Conservation (phyloP, 2,888 invertebrate genomes). For the Drosophila neoperkinsi region DNA sequence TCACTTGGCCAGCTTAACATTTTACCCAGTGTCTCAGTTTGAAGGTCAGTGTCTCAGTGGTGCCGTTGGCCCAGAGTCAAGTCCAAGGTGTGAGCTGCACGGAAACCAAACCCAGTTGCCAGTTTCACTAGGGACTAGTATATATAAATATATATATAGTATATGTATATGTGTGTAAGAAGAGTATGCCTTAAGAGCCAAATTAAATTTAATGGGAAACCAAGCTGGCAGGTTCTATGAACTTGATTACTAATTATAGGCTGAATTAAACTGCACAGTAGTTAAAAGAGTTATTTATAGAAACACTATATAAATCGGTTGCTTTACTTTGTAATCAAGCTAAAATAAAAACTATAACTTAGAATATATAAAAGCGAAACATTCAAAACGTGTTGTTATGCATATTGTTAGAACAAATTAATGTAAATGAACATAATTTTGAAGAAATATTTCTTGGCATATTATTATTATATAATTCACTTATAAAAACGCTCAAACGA, state of each 20-base stretch:
- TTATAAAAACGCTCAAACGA: background rate
- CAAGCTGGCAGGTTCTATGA: background rate
- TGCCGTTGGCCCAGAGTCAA: conserved; percentile 46
- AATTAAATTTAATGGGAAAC: background rate
- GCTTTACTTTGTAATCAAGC: background rate
- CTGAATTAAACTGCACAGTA: background rate
- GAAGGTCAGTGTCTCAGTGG: conserved; percentile 58
- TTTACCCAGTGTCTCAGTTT: conserved; percentile 29
- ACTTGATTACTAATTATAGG: background rate
- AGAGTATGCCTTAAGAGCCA: background rate
- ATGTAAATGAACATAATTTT: background rate
- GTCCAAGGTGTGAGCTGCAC: conserved; percentile 20
- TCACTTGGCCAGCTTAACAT: conserved; percentile 25
- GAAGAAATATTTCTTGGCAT: background rate
- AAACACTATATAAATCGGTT: background rate
- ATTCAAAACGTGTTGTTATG: too few relatives aligned
- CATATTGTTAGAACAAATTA: background rate
- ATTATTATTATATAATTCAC: background rate
- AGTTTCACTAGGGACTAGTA: conserved; percentile 28
- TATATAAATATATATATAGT: too few relatives aligned
- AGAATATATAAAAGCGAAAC: background rate
- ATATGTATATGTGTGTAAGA: background rate
- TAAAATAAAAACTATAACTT: background rate
- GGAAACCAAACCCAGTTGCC: conserved; percentile 23
- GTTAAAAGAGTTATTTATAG: background rate